Base-by-base conservation (phyloP, 2,888 invertebrate species). In the Xiphydria camelus region DNA sequence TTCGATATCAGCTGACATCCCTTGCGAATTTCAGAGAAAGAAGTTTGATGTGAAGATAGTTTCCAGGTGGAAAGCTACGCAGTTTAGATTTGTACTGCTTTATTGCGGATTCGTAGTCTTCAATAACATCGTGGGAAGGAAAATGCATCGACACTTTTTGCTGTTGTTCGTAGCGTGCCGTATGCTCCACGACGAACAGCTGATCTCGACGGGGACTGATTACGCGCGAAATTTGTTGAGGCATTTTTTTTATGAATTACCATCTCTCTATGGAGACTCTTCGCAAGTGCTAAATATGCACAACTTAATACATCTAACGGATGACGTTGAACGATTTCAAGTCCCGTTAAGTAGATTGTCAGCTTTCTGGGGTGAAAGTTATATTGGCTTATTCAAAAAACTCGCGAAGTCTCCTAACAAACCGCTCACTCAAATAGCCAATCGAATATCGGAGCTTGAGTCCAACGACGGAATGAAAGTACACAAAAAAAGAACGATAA, bases 11-110 rank as follows among this genome's bases (percentile, higher is more conserved):
- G 22, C 32, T 15, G 7, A 43, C 19, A 23, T 47, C 12, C 42
- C 42, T 5, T 3, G 4, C 4, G 59, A 61, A 33, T 59, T 61
- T 36, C 55, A 59, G 46, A 44, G 57, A 17, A 57, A 47, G n/a
- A 37, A 44, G 15, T 51, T 53, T 12, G 45, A 54, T 23, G 14
- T 55, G 2, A 26, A 34, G 10, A 45, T 53, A 6, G 17, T 45
- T 6, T n/a, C 4, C 7, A 34, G 45, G 15, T 59, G 50, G 52
- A 57, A 60, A 42, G 60, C 58, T n/a, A 56, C 56, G 6, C 54
- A 57, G 29, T 57, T 44, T 18, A 31, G 49, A 7, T 49, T 57
- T 22, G 43, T 57, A 34, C 36, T 60, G 4, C 39, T 48, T 1
- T 55, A 55, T 39, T 15, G 20, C 26, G 48, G 44, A 6, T 22